A percentile compares a stretch with the other conserved stretches of the same genome.
These are phyloP conservation scores for Kryptolebias marmoratus DNA, from an alignment of 2,113 vertebrate genomes.

Conservation along the genomic window DNA sequence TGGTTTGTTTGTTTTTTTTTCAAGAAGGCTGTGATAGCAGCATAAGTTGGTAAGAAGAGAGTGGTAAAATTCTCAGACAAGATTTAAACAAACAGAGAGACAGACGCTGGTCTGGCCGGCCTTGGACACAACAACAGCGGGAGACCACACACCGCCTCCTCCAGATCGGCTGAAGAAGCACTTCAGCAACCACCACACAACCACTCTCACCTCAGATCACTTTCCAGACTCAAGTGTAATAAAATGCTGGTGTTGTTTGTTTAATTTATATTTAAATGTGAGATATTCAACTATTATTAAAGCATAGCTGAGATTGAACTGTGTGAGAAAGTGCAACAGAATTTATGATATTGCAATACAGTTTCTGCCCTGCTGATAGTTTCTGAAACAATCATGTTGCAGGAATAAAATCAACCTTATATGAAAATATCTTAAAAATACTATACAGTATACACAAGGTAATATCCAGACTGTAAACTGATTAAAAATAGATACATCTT, in stretches of 20 bases:
- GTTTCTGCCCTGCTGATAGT: conserved; percentile 9
- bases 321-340: conserved; percentile 28
- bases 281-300: conserved; percentile 46
- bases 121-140: conserved; percentile 9
- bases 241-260: conserved; percentile 27
- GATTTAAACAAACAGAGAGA: conserved; percentile 77
- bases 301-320: conserved; percentile 29
- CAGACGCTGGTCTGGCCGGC: conserved; percentile 53
- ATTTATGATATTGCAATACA: conserved; percentile 19
- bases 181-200: conserved; percentile 6
- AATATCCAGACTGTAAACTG: conserved; percentile 54
- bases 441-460: conserved; percentile 23
- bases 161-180: conserved; percentile 30
- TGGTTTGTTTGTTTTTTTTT: neutral
- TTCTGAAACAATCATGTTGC: neutral
- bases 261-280: conserved; percentile 59
- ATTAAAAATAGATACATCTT: conserved; percentile 49
- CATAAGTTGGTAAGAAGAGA: conserved; percentile 42
- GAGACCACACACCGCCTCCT: conserved; percentile 56
- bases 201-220: neutral
- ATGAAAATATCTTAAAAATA: conserved; percentile 43
- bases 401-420: conserved; percentile 19
- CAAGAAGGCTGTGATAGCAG: conserved; percentile 32
- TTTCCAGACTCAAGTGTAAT: conserved; percentile 8
- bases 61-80: conserved; percentile 78